Evolutionary conservation across 1,140 invertebrate species (phyloP).

Genomic region (Plutomurus gul): DNA sequence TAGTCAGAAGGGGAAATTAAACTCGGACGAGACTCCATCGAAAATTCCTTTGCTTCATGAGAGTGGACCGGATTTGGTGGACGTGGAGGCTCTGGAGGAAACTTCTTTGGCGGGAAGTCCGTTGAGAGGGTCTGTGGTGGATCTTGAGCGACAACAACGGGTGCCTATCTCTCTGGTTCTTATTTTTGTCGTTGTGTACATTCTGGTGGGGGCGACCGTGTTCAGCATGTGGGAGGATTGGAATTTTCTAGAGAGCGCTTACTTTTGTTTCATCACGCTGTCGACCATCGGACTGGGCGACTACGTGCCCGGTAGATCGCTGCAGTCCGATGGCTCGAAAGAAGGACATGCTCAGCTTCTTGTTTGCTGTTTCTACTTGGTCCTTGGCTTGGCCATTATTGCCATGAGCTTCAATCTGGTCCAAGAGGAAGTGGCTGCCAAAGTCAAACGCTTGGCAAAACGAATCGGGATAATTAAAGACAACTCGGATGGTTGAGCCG

Average conservation of each 20-base stretch:
- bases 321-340: conserved; percentile 64
- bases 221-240: conserved; percentile 76
- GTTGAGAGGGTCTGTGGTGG: conserved; percentile 44
- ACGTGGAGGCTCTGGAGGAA: conserved; percentile 52
- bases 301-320: conserved; percentile 69
- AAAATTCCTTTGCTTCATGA: conserved; percentile 68
- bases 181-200: conserved; percentile 70
- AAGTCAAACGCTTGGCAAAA: conserved; percentile 71
- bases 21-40: conserved; percentile 71
- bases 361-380: conserved; percentile 81
- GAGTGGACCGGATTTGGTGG: conserved; percentile 55
- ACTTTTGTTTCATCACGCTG: conserved; percentile 86
- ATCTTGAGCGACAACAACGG: conserved; percentile 57
- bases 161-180: conserved; percentile 75
- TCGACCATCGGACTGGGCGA: conserved; percentile 84
- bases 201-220: conserved; percentile 71
- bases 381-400: conserved; percentile 84
- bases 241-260: conserved; percentile 80
- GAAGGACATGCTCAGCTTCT: conserved; percentile 70
- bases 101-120: not conserved
- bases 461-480: conserved; percentile 61
- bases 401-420: conserved; percentile 92
- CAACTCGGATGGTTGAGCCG: not conserved
- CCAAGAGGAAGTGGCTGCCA: conserved; percentile 82
- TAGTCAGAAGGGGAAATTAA: not conserved